A percentile compares a stretch with the other conserved stretches of the same genome.
phyloP scores from a whole-genome alignment of 1,140 invertebrate genomes.

The Drosophila saltans region DNA sequence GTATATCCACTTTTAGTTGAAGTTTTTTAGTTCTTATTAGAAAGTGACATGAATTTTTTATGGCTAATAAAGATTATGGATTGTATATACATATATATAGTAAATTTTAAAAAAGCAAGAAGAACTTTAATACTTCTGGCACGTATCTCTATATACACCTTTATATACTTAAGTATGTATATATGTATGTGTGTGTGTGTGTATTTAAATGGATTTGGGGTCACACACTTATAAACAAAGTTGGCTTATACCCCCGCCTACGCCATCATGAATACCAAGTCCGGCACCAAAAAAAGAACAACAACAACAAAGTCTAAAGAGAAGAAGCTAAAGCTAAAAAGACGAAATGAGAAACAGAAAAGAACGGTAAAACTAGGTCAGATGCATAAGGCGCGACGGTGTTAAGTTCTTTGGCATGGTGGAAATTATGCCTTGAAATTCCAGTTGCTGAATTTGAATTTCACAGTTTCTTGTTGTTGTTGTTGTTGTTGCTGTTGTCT shows the following conservation, averaged over 20 bases:
- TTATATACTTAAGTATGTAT: too few relatives aligned
- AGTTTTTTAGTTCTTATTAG: slow-evolving; percentile 37
- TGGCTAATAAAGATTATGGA: background rate
- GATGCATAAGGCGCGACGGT: slow-evolving; percentile 76
- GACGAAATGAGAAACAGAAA: slow-evolving; percentile 35
- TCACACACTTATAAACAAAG: slow-evolving; percentile 35
- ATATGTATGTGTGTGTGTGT: too few relatives aligned
- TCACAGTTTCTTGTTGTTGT: slow-evolving; percentile 14
- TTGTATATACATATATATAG: background rate
- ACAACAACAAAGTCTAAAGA: slow-evolving; percentile 1
- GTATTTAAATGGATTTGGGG: slow-evolving; percentile 53
- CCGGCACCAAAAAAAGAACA: slow-evolving; percentile 63
- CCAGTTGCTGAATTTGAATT: slow-evolving; percentile 57
- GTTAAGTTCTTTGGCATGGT: slow-evolving; percentile 52
- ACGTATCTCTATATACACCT: background rate
- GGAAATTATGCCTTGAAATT: slow-evolving; percentile 57
- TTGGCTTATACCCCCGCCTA: slow-evolving; percentile 47
- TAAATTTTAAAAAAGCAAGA: background rate
- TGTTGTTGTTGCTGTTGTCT: too few relatives aligned
- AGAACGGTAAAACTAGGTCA: slow-evolving; percentile 60
- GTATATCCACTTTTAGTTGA: slow-evolving; percentile 8
- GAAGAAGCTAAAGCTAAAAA: background rate
- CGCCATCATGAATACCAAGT: slow-evolving; percentile 76
- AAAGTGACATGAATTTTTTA: slow-evolving; percentile 34
- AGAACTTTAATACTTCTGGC: slow-evolving; percentile 4